phyloP scores from a whole-genome alignment of 2,797 vertebrate genomes.

The Phaenicophaeus curvirostris region DNA sequence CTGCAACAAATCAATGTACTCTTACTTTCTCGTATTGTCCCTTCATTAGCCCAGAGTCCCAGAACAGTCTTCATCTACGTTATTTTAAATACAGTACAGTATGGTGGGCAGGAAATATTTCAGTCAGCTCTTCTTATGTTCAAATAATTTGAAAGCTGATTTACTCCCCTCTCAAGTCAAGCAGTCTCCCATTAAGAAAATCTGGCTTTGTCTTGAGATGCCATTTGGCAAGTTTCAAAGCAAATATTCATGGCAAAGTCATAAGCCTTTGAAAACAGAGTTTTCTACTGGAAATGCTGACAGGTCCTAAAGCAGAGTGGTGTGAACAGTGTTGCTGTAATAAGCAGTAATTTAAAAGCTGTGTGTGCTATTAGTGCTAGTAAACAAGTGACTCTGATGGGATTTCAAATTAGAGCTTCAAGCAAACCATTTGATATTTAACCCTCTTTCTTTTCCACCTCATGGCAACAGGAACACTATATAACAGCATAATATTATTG shows the following conservation, averaged over 20 bases:
- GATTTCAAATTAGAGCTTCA: constrained; percentile 72
- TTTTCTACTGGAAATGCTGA: constrained; percentile 62
- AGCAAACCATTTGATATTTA: constrained; percentile 55
- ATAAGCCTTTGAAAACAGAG: constrained; percentile 35
- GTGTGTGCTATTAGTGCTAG: constrained; percentile 63
- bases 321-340: constrained; percentile 51
- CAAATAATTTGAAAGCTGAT: neutral
- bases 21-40: rapidly evolving
- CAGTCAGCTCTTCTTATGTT: neutral
- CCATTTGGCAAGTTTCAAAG: constrained; percentile 38
- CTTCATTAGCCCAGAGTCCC: neutral
- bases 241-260: constrained; percentile 45
- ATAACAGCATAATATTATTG: constrained; percentile 28
- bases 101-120: neutral
- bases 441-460: constrained; percentile 25
- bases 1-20: neutral
- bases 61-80: neutral
- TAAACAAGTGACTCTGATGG: constrained; percentile 73
- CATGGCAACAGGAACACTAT: neutral
- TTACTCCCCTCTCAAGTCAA: neutral
- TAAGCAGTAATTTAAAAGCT: constrained; percentile 63
- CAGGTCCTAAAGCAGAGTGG: constrained; percentile 60
- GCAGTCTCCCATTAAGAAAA: neutral
- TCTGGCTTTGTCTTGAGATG: constrained; percentile 15
- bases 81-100: neutral